Evolutionary conservation across 2,113 vertebrate species (phyloP).

Genomic region (Turdus rufiventris): DNA sequence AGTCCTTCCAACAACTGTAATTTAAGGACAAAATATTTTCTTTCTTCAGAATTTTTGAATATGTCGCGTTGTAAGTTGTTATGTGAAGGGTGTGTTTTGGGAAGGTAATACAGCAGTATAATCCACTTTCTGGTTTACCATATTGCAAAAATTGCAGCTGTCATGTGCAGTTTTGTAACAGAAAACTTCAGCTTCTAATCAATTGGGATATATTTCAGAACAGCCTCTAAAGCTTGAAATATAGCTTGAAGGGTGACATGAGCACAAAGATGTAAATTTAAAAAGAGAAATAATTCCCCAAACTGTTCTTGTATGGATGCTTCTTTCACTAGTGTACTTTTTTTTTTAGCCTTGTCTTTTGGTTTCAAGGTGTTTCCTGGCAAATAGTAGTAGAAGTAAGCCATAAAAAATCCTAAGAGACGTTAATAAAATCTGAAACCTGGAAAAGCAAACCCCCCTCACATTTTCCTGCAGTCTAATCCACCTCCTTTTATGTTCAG

Average conservation of each 20-base stretch:
- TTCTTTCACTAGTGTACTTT: background rate
- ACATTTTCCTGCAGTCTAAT: background rate
- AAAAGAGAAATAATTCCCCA: background rate
- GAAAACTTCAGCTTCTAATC: background rate
- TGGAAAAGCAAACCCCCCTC: background rate
- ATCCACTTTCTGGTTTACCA: background rate
- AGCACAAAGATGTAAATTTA: background rate
- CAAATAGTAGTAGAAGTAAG: background rate
- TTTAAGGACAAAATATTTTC: background rate
- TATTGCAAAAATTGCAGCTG: background rate
- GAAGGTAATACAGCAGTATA: background rate
- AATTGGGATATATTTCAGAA: background rate
- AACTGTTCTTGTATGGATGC: background rate
- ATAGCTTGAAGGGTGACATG: background rate
- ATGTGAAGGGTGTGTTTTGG: background rate
- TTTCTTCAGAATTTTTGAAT: background rate
- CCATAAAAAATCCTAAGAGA: background rate
- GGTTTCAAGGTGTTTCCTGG: background rate
- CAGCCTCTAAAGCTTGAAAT: background rate
- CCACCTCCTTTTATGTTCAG: background rate
- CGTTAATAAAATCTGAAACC: background rate
- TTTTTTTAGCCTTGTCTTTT: background rate
- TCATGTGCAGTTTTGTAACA: background rate
- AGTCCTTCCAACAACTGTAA: background rate
- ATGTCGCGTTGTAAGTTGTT: background rate